Conservation (phyloP, 2,888 invertebrate species). For the Rhagonycha lutea region DNA sequence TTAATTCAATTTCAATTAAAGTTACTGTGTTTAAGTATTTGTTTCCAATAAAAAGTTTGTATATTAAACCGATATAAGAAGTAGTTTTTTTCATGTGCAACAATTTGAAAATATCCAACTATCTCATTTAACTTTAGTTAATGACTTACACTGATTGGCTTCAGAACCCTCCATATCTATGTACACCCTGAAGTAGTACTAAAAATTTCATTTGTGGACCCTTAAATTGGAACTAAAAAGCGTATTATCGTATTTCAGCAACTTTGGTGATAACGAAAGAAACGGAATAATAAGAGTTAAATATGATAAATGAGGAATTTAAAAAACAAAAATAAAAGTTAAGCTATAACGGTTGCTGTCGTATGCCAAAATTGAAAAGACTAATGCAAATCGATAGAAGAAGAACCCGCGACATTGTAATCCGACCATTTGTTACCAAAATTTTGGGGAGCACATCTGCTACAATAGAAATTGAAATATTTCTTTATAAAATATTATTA, state of each 20-base stretch:
- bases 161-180: no score
- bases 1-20: no score
- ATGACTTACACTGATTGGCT: no score
- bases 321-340: background rate
- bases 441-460: constrained; percentile 10
- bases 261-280: background rate
- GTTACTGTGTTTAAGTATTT: no score
- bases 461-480: constrained; percentile 9
- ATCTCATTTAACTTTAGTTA: no score
- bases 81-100: no score
- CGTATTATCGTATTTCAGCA: background rate
- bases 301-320: background rate
- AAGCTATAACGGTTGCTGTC: constrained; percentile 3
- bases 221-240: background rate
- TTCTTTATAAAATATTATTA: constrained; percentile 8
- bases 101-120: no score
- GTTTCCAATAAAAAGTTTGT: no score
- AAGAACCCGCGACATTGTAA: constrained; percentile 17
- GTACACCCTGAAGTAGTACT: no score
- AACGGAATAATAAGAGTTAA: background rate
- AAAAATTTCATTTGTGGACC: background rate
- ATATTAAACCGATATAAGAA: no score
- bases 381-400: constrained; percentile 14
- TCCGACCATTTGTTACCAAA: constrained; percentile 15
- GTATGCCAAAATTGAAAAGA: constrained; percentile 2